These are phyloP conservation scores for Microplitis deprimator DNA, from an alignment of 2,888 invertebrate species.

Conservation along the genomic window DNA sequence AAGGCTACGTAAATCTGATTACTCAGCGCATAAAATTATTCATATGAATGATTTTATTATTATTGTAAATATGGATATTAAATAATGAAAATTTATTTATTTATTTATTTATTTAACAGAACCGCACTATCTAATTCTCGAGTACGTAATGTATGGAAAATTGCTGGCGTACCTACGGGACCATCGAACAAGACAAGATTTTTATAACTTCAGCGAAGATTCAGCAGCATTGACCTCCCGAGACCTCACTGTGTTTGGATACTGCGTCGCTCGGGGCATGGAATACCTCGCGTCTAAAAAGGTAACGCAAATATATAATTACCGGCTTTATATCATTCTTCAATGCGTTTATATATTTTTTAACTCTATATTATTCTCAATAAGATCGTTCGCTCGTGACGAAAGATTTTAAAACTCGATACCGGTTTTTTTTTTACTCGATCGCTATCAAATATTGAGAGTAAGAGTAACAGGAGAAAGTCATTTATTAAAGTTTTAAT, in stretches of 20 bases:
- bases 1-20: background rate
- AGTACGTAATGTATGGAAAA: conserved; percentile 89
- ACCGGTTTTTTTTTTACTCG: conserved; percentile 6
- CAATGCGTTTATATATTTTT: conserved; percentile 7
- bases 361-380: background rate
- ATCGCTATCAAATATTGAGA: no score
- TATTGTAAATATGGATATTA: background rate
- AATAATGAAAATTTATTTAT: background rate
- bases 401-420: conserved; percentile 8
- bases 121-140: conserved; percentile 87
- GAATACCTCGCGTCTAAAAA: conserved; percentile 86
- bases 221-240: conserved; percentile 79
- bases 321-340: conserved; percentile 6
- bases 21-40: background rate
- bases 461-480: no score
- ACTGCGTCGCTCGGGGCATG: conserved; percentile 89
- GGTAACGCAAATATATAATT: conserved; percentile 72
- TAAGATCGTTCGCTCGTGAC: no score
- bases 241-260: conserved; percentile 84
- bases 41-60: background rate
- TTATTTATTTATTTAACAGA: conserved; percentile 74
- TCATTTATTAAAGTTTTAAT: conserved; percentile 18
- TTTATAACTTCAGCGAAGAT: conserved; percentile 78
- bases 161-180: conserved; percentile 83
- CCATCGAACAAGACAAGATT: conserved; percentile 74